Evolutionary conservation across 2,113 vertebrate species (phyloP).

Genomic region (Rhea pennata): DNA sequence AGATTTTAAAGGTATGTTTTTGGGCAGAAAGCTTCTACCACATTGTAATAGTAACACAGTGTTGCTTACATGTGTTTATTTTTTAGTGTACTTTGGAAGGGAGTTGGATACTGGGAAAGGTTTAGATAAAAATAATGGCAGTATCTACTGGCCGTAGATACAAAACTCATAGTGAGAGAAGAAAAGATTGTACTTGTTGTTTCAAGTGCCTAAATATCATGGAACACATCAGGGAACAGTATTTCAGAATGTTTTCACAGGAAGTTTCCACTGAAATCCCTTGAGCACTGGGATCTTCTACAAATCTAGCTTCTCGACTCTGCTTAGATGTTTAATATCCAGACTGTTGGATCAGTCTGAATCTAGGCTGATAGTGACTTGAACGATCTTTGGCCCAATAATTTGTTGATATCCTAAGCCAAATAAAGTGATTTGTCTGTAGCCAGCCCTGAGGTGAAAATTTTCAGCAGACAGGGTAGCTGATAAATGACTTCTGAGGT

Average conservation of each 20-base stretch:
- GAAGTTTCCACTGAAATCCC: neutral
- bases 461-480: neutral
- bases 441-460: neutral
- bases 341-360: neutral
- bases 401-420: neutral
- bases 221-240: neutral
- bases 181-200: neutral
- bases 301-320: neutral
- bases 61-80: neutral
- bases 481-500: neutral
- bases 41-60: rapidly evolving
- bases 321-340: neutral
- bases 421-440: neutral
- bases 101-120: neutral
- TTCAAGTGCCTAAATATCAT: neutral
- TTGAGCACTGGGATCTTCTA: neutral
- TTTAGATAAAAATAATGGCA: neutral
- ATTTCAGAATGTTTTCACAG: neutral
- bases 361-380: neutral
- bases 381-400: neutral
- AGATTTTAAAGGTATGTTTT: neutral
- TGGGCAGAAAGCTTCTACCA: neutral
- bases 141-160: neutral
- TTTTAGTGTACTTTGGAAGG: neutral
- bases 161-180: neutral